Percentiles rank a stretch among this genome's conserved stretches.
These are phyloP conservation scores for Endomychus coccineus DNA, from an alignment of 2,888 invertebrate species.

Conservation along the genomic window DNA sequence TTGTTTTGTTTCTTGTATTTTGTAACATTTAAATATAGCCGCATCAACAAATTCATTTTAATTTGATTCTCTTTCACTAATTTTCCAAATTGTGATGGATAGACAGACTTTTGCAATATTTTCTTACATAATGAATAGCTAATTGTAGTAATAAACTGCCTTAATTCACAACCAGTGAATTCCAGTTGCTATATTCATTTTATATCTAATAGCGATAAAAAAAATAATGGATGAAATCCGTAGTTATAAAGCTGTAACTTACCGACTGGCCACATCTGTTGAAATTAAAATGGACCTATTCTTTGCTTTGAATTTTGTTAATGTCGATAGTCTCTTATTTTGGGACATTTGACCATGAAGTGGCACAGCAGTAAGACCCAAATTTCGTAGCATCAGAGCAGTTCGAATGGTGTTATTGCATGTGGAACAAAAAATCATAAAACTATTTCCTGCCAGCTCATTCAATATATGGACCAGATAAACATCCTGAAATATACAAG, in stretches of 20 bases:
- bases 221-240: too few relatives aligned
- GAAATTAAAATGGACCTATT: constrained; percentile 91
- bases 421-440: constrained; percentile 95
- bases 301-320: constrained; percentile 95
- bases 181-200: too few relatives aligned
- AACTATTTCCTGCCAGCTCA: constrained; percentile 89
- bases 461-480: constrained; percentile 93
- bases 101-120: too few relatives aligned
- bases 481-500: constrained; percentile 66
- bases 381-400: constrained; percentile 79
- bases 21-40: too few relatives aligned
- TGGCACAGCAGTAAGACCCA: constrained; percentile 91
- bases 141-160: too few relatives aligned
- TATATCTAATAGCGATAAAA: too few relatives aligned
- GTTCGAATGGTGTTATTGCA: constrained; percentile 87
- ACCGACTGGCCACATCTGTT: constrained; percentile 97
- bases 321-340: constrained; percentile 87
- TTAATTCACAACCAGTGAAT: too few relatives aligned
- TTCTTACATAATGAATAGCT: too few relatives aligned
- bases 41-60: too few relatives aligned
- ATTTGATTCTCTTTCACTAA: too few relatives aligned
- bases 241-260: constrained; percentile 21
- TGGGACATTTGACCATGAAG: constrained; percentile 99
- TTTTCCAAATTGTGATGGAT: too few relatives aligned
- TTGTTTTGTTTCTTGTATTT: too few relatives aligned